phyloP scores from a whole-genome alignment of 2,888 invertebrate species.

The Ichneumoninae sp. region DNA sequence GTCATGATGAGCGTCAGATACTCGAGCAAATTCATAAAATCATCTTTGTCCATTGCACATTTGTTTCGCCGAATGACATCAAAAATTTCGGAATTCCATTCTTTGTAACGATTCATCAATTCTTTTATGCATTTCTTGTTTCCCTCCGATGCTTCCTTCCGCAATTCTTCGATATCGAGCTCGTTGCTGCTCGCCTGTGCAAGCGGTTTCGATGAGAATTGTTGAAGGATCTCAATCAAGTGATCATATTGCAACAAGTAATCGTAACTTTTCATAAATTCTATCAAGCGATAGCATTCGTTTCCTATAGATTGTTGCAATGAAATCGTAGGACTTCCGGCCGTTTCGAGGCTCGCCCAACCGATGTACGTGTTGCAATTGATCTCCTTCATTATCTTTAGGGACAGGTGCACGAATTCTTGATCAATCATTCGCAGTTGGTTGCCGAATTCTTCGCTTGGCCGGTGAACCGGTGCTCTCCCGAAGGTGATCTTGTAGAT shows the following conservation, averaged over 20 bases:
- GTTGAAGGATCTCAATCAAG: conserved; percentile 74
- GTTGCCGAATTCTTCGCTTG: conserved; percentile 61
- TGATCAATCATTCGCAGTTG: conserved; percentile 69
- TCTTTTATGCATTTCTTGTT: conserved; percentile 71
- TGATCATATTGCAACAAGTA: conserved; percentile 70
- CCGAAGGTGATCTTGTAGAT: conserved; percentile 78
- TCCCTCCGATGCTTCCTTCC: conserved; percentile 66
- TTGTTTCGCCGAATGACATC: conserved; percentile 68
- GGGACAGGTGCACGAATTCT: conserved; percentile 72
- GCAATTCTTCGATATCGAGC: conserved; percentile 73
- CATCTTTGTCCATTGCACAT: conserved; percentile 69
- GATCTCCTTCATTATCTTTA: conserved; percentile 76
- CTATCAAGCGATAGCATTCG: conserved; percentile 75
- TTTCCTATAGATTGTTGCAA: conserved; percentile 79
- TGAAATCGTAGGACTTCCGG: conserved; percentile 72
- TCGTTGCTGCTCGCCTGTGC: conserved; percentile 41
- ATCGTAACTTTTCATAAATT: conserved; percentile 69
- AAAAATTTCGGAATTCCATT: conserved; percentile 76
- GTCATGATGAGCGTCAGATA: conserved; percentile 71
- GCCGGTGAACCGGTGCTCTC: conserved; percentile 60
- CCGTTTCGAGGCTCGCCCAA: conserved; percentile 78
- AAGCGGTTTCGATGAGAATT: conserved; percentile 75
- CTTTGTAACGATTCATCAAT: conserved; percentile 73
- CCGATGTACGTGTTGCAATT: conserved; percentile 76
- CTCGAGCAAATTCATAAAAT: conserved; percentile 74